Evolutionary conservation across 2,888 invertebrate genomes (phyloP).

Genomic region (Callinectes sapidus): DNA sequence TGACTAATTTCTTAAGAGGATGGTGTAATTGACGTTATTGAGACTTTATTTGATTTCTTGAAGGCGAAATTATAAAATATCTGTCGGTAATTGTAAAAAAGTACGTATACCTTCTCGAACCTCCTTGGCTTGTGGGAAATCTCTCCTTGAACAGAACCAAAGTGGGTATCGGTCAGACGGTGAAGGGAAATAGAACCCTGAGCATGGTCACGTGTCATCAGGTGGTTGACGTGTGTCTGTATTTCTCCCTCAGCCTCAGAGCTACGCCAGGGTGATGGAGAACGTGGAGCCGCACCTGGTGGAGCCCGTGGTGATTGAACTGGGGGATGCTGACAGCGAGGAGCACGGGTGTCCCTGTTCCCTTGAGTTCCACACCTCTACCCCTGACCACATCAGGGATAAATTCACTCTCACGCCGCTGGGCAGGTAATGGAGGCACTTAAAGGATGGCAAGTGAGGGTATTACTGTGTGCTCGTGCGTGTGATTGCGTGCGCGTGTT

Average conservation of each 20-base stretch:
- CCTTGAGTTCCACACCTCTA: conserved; percentile 60
- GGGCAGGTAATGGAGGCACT: conserved; percentile 35
- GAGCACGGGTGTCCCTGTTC: conserved; percentile 69
- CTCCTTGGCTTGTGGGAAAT: too few species aligned
- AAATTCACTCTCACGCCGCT: conserved; percentile 55
- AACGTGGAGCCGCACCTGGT: conserved; percentile 58
- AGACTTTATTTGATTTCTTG: too few species aligned
- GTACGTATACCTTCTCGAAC: too few species aligned
- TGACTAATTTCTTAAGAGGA: too few species aligned
- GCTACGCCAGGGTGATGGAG: conserved; percentile 62
- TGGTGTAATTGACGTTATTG: too few species aligned
- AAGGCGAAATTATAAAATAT: too few species aligned
- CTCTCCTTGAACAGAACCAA: neutral
- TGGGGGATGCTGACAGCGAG: conserved; percentile 62
- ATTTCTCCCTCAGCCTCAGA: conserved; percentile 42
- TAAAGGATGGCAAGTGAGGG: neutral
- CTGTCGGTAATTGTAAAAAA: too few species aligned
- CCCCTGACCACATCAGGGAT: conserved; percentile 31
- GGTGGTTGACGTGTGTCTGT: neutral
- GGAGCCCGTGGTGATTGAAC: conserved; percentile 60
- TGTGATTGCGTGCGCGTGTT: neutral
- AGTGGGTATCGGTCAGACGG: neutral
- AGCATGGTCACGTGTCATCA: neutral
- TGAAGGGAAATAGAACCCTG: neutral
- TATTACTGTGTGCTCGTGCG: conserved; percentile 28